Percentiles rank a stretch among this genome's conserved stretches.
Evolutionary conservation across 1,140 invertebrate species (phyloP).

Genomic region (Lycorma delicatula): DNA sequence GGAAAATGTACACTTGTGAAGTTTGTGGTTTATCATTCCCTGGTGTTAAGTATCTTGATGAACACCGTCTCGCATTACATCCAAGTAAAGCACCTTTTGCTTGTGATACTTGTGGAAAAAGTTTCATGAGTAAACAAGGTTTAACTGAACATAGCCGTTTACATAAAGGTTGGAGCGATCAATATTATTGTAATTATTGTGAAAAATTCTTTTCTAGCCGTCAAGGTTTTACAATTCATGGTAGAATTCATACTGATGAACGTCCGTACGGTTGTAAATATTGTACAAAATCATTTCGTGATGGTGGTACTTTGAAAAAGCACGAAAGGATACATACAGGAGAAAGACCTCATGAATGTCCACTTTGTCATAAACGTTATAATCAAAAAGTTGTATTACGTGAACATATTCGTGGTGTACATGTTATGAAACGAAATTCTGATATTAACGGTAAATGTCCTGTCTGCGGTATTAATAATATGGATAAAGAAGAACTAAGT

Average conservation of each 20-base stretch:
- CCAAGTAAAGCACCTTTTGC: conserved; percentile 40
- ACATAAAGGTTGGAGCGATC: conserved; percentile 39
- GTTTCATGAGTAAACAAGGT: conserved; percentile 42
- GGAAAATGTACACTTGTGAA: conserved; percentile 42
- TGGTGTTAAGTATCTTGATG: conserved; percentile 38
- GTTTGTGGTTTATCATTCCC: conserved; percentile 41
- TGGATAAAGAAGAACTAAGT: conserved; percentile 43
- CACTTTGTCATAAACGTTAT: conserved; percentile 48
- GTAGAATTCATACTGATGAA: conserved; percentile 49
- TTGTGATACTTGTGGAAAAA: conserved; percentile 41
- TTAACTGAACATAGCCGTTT: conserved; percentile 43
- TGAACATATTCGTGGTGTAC: conserved; percentile 44
- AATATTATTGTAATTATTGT: conserved; percentile 47
- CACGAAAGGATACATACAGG: conserved; percentile 41
- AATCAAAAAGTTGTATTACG: conserved; percentile 45
- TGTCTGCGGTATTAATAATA: conserved; percentile 37
- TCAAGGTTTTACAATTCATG: conserved; percentile 59
- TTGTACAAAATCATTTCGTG: conserved; percentile 67
- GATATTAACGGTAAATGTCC: conserved; percentile 29
- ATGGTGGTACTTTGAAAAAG: conserved; percentile 47
- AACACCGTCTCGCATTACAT: conserved; percentile 39
- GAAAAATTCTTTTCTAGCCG: conserved; percentile 42
- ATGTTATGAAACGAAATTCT: conserved; percentile 36
- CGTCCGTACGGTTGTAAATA: conserved; percentile 62
- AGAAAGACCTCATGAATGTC: conserved; percentile 54